A percentile compares a stretch with the other conserved stretches of the same genome.
Conservation (phyloP, 2,797 vertebrate genomes). For the Acropternis orthonyx region DNA sequence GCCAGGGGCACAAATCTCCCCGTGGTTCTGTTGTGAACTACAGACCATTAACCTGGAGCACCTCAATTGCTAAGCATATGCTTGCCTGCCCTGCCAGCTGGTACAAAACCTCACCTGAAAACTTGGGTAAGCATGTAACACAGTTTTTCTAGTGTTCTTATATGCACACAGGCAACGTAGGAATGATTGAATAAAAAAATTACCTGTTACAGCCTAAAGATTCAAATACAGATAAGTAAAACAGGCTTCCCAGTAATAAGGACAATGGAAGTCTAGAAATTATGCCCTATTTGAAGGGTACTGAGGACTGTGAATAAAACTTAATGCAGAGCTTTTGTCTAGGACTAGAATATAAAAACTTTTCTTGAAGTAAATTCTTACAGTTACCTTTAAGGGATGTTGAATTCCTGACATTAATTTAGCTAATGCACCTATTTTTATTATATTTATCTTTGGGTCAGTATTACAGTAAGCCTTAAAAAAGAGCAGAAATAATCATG, state of each 20-base stretch:
- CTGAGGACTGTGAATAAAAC: background rate
- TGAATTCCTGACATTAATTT: background rate
- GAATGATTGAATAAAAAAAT: background rate
- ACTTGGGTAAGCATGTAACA: background rate
- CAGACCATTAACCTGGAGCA: background rate
- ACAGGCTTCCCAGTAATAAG: background rate
- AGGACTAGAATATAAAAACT: background rate
- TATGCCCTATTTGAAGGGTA: background rate
- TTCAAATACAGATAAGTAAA: background rate
- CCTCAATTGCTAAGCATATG: background rate
- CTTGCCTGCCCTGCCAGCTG: background rate
- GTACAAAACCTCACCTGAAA: background rate
- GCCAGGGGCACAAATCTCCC: background rate
- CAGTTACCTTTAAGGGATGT: background rate
- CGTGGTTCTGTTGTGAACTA: background rate
- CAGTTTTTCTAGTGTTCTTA: background rate
- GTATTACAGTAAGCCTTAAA: background rate
- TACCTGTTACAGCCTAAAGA: background rate
- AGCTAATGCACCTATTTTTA: background rate
- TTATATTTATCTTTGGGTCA: background rate
- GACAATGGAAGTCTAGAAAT: background rate
- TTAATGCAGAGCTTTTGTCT: background rate
- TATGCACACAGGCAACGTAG: background rate
- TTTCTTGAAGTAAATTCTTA: background rate
- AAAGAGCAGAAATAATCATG: background rate